phyloP scores from a whole-genome alignment of 2,113 vertebrate genomes.

The Chloroceryle aenea region DNA sequence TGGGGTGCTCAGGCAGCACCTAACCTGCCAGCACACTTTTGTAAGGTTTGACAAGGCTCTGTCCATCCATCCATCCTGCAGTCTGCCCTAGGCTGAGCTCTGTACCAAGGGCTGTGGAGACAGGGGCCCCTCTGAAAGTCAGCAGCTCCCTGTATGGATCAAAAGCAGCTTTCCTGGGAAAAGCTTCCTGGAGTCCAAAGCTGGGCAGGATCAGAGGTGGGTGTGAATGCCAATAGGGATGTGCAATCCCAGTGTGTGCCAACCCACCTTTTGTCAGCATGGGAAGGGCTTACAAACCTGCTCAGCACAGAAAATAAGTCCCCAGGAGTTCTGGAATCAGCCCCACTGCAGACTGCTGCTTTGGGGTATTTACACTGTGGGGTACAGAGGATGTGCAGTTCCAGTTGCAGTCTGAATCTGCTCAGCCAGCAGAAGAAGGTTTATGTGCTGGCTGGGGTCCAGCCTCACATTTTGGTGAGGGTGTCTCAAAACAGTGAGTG shows the following conservation, averaged over 20 bases:
- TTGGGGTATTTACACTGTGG: fast-evolving
- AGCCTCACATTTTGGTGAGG: not conserved
- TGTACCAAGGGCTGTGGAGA: not conserved
- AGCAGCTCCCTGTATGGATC: fast-evolving
- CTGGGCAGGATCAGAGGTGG: not conserved
- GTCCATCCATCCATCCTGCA: not conserved
- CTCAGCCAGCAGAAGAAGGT: not conserved
- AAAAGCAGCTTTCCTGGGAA: not conserved
- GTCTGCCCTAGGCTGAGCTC: not conserved
- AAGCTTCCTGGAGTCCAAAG: not conserved
- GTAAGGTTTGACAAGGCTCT: not conserved
- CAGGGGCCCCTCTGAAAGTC: not conserved
- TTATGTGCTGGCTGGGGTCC: not conserved
- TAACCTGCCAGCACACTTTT: not conserved
- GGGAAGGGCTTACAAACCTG: not conserved
- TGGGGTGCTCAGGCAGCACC: fast-evolving
- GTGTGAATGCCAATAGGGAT: not conserved
- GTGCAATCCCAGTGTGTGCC: not conserved
- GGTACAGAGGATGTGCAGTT: not conserved
- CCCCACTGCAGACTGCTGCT: not conserved
- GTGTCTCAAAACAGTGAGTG: not conserved
- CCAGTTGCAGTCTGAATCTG: not conserved
- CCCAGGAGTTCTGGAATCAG: not conserved
- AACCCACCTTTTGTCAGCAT: not conserved
- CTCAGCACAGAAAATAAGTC: not conserved